A percentile compares a stretch with the other conserved stretches of the same genome.
Evolutionary conservation across 2,797 vertebrate species (phyloP).

Genomic region (Hippopotamyrus pictus): DNA sequence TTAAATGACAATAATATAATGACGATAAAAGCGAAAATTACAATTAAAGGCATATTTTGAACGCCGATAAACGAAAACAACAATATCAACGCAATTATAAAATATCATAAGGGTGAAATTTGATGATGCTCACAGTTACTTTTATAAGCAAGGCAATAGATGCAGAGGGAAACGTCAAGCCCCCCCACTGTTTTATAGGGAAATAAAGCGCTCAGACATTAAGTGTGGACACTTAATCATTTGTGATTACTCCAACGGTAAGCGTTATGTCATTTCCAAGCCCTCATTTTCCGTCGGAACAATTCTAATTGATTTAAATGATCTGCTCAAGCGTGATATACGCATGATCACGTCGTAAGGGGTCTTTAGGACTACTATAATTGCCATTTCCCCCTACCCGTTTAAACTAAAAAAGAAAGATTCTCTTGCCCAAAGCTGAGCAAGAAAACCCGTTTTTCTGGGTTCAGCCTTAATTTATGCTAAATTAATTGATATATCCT

Average conservation of each 20-base stretch:
- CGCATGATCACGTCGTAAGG: slow-evolving; percentile 94
- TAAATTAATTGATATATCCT: slow-evolving; percentile 99
- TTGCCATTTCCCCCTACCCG: slow-evolving; percentile 83
- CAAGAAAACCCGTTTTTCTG: slow-evolving; percentile 66
- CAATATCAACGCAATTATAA: not conserved
- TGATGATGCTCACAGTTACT: slow-evolving; percentile 24
- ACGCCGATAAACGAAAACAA: slow-evolving; percentile 9
- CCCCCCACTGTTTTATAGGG: slow-evolving; percentile 74
- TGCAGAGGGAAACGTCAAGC: slow-evolving; percentile 29
- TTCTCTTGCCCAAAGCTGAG: slow-evolving; percentile 94
- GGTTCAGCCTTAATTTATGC: slow-evolving; percentile 96
- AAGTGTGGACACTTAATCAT: slow-evolving; percentile 85
- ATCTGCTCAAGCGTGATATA: slow-evolving; percentile 89
- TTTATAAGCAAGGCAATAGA: slow-evolving; percentile 26
- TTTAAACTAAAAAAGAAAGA: slow-evolving; percentile 67
- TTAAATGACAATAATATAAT: not conserved
- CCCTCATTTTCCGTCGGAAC: slow-evolving; percentile 89
- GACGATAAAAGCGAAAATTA: not conserved
- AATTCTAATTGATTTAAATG: slow-evolving; percentile 99
- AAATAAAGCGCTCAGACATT: slow-evolving; percentile 78
- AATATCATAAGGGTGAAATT: slow-evolving; percentile 15
- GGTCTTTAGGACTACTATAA: slow-evolving; percentile 98
- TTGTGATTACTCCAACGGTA: slow-evolving; percentile 76
- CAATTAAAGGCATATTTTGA: not conserved
- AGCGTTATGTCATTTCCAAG: slow-evolving; percentile 79